Base-by-base conservation (phyloP, 2,888 invertebrate species). In the Cheilosia soror region DNA sequence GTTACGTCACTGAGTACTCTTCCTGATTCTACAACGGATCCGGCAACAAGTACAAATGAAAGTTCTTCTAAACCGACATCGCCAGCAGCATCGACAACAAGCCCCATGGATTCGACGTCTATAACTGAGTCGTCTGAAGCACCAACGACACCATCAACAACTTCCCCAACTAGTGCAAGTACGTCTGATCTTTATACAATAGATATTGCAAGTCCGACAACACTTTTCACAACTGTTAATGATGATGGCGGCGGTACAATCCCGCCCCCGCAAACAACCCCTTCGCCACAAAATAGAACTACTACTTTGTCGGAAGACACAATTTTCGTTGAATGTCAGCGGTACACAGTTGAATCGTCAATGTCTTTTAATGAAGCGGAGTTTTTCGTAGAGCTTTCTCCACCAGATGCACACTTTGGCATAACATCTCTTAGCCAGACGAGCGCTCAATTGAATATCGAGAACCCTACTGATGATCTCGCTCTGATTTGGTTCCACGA, bases 401-500 rank as follows among this genome's bases (percentile, higher is more conserved):
- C 53, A 2, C 76, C 76, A 15, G 76, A 81, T 20, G 58, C 66
- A 0, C 13, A 31, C 25, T 85, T 85, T 20, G 13, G 11, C 7
- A 72, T 85, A 0, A 0, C 4, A 3, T 5, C 13, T 4, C 42
- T 72, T 0, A 77, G 57, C n/a, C 25, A 40, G 37, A 72, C 72
- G 0, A 77, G 76, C n/a, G 57, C 44, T 7, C 25, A 51, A 3
- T 1, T 85, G 5, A 31, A 1, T n/a, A 25, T 81, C 0, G 66
- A 81, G 2, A 25, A 29, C 4, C 15, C 44, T 6, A 5, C 15
- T 1, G 47, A 62, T 0, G 63, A 72, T 58, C 29, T 85, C 11
- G 72, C 68, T 4, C 15, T 85, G 5, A 81, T 85, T 9, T 85
- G 85, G 85, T 85, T 85, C 33, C 72, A 51, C 42, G 76, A 72